A percentile compares a stretch with the other conserved stretches of the same genome.
phyloP scores from a whole-genome alignment of 2,888 invertebrate genomes.

The Lasioglossum vierecki region DNA sequence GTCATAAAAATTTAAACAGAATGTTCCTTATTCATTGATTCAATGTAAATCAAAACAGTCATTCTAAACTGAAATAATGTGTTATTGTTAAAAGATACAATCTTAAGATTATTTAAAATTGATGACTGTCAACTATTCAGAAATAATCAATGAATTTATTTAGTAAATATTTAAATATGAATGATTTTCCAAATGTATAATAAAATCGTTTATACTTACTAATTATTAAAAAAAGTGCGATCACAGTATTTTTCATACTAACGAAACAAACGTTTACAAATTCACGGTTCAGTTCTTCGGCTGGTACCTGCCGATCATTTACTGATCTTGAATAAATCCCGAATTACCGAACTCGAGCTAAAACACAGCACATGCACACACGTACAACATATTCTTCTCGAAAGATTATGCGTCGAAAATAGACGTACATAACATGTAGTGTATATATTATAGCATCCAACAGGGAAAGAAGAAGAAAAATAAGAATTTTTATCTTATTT shows the following conservation, averaged over 20 bases:
- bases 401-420: neutral
- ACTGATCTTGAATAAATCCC: constrained; percentile 47
- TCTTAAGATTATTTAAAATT: neutral
- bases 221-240: constrained; percentile 27
- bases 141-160: neutral
- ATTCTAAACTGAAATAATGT: neutral
- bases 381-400: neutral
- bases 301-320: neutral
- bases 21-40: too few species aligned
- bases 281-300: constrained; percentile 2
- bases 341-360: constrained; percentile 55
- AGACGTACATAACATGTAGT: constrained; percentile 18
- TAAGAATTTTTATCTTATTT: neutral
- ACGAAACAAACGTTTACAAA: neutral
- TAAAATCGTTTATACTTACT: constrained; percentile 49
- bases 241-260: constrained; percentile 50
- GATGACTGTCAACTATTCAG: neutral
- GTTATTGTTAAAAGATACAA: neutral
- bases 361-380: constrained; percentile 18
- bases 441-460: neutral
- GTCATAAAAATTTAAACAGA: too few species aligned
- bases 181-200: too few species aligned
- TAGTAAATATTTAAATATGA: neutral
- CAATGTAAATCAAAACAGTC: too few species aligned
- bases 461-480: neutral